Base-by-base conservation (phyloP, 2,888 invertebrate genomes). In the Alsophila aescularia region DNA sequence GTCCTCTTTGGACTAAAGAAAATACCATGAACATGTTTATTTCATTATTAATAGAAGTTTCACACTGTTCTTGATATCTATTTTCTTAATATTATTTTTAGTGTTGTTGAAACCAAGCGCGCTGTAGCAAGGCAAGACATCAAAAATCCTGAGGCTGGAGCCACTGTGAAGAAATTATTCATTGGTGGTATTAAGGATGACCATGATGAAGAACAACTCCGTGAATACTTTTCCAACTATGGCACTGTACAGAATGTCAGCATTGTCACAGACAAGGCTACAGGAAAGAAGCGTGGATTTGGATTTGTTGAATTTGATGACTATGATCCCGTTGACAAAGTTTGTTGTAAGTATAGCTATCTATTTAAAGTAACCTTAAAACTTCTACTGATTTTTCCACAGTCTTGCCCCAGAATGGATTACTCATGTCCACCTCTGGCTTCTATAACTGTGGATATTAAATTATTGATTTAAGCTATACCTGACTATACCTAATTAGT, bases 301-400 rank as follows among this genome's bases (percentile, higher is more conserved):
- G 98, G 97, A 18, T 99, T 99, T 82, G 96, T 99, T 31, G 98
- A 98, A 82, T 99, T 98, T 82, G 98, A 98, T 77, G 99, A 99
- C 81, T 98, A 98, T 77, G 99, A 99, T 86, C 96, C 98, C 2
- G 99, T 99, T 52, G 99, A 99, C 82, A 99, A 98, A 93, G 96
- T 98, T 81, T 97, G 98, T 76, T 94, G 97, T 97, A 92, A 96
- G 97, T 95, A 73, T 70, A 10, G 36, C 24, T 57, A 1, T 44
- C 43, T 42, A 5, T 7, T 5, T 24, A 24, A n/a, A n/a, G n/a
- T n/a, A n/a, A n/a, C n/a, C n/a, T n/a, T n/a, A n/a, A n/a, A n/a
- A n/a, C n/a, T 48, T 29, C 29, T 34, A n/a, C 6, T 9, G 14
- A 9, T 12, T 15, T 5, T 16, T 47, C 85, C 90, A 90, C 90